These are phyloP conservation scores for Herminia tarsipennalis DNA, from an alignment of 2,888 invertebrate genomes.

Conservation along the genomic window DNA sequence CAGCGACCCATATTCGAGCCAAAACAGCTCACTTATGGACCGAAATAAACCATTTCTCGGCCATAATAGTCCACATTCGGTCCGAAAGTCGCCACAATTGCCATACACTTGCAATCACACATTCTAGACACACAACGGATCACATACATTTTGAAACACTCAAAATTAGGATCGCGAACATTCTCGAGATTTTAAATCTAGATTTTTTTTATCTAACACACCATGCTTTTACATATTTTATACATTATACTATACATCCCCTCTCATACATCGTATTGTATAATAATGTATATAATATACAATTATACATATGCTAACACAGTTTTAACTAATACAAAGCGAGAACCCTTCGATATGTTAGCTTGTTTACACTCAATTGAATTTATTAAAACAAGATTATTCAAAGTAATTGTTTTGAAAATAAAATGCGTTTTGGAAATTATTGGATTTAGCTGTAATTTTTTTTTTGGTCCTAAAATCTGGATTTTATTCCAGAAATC, in stretches of 20 bases:
- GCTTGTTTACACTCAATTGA: not conserved
- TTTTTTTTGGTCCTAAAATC: not conserved
- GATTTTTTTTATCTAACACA: not conserved
- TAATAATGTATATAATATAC: slow-evolving; percentile 1
- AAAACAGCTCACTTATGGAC: not conserved
- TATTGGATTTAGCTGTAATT: too few relatives aligned
- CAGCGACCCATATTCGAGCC: not conserved
- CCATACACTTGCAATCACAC: slow-evolving; percentile 6
- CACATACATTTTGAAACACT: slow-evolving; percentile 40
- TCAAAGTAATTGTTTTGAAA: too few relatives aligned
- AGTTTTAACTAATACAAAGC: not conserved
- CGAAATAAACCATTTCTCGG: not conserved
- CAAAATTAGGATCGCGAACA: slow-evolving; percentile 38
- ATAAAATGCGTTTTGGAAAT: too few relatives aligned
- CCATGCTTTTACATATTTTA: too few relatives aligned
- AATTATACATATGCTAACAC: not conserved
- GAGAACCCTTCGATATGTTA: slow-evolving; percentile 5
- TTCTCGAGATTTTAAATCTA: slow-evolving; percentile 20
- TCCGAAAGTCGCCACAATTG: too few relatives aligned
- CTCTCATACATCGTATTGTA: too few relatives aligned
- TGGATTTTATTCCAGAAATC: not conserved
- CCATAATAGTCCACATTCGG: not conserved
- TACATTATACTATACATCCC: too few relatives aligned
- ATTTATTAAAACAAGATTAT: too few relatives aligned
- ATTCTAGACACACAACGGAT: slow-evolving; percentile 27